A percentile compares a stretch with the other conserved stretches of the same genome.
These are phyloP conservation scores for Tachina grossa DNA, from an alignment of 2,888 invertebrate species.

Conservation along the genomic window DNA sequence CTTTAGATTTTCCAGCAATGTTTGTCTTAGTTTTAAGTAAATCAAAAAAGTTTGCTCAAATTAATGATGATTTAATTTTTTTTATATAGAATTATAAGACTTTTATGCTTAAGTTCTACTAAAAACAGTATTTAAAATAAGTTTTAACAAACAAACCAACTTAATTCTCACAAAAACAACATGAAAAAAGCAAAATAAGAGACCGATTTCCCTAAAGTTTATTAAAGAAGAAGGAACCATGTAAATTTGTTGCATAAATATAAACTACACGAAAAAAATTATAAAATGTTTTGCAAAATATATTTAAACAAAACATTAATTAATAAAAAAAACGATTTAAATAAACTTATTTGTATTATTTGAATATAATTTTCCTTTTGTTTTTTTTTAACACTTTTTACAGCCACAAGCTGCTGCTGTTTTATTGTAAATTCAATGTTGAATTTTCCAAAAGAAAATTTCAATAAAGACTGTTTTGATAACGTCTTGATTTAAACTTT, in stretches of 20 bases:
- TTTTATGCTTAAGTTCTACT: conserved; percentile 66
- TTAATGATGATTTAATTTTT: conserved; percentile 33
- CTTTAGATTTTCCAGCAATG: conserved; percentile 52
- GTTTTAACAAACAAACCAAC: conserved; percentile 53
- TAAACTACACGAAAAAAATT: conserved; percentile 39
- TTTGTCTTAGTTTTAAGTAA: conserved; percentile 60
- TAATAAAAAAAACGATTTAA: conserved; percentile 38
- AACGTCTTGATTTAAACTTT: conserved; percentile 8
- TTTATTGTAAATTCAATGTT: not conserved
- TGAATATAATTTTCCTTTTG: conserved; percentile 6
- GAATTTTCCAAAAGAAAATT: not conserved
- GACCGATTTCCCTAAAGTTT: conserved; percentile 15
- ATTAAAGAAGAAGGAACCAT: not conserved
- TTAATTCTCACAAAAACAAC: conserved; percentile 23
- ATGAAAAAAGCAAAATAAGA: conserved; percentile 10
- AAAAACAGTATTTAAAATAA: conserved; percentile 72
- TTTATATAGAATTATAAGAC: conserved; percentile 53
- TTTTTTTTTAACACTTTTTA: not conserved
- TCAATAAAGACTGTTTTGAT: conserved; percentile 22
- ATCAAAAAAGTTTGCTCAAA: conserved; percentile 62
- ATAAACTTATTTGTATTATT: not conserved
- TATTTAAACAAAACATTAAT: conserved; percentile 59
- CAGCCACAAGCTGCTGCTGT: not conserved
- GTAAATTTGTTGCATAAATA: conserved; percentile 51
- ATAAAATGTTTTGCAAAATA: no score